Base-by-base conservation (phyloP, 2,888 invertebrate species). In the Drosophila rubida region DNA sequence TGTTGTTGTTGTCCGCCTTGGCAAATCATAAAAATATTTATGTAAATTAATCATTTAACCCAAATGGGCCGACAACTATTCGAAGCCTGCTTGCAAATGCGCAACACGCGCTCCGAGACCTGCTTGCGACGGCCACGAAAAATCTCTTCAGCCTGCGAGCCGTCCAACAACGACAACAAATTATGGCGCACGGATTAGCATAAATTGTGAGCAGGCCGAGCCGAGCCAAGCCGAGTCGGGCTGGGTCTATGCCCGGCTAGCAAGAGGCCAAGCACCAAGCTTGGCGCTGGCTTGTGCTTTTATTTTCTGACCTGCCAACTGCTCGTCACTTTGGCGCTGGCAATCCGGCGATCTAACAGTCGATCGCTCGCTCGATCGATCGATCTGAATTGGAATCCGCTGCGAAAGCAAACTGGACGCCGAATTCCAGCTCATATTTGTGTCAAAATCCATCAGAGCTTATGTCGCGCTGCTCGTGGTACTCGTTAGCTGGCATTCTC, bases 1-100 rank as follows among this genome's bases (percentile, higher is more conserved):
- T 60, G 39, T 50, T 69, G 63, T 54, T 66, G 39, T 35, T 62
- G 51, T 22, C 64, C 63, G 65, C 32, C 55, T 88, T 80, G 84
- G 80, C 81, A 85, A 85, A 85, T 85, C 84, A 85, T 88, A 85
- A 88, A 85, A 85, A 85, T 85, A 88, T 85, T 85, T 88, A 85
- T 85, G 84, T 88, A 88, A 85, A 85, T 85, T 87, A 84, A 87
- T 84, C 84, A 85, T 87, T 87, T 88, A 82, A 87, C 84, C 87
- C 84, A 80, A 88, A 88, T 84, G 75, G 85, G 84, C 78, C 75
- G 68, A 58, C 66, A 72, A 72, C 73, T 73, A 66, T 73, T 45
- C 66, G 66, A 54, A 67, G 78, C 60, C 85, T 87, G 87, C 68
- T 81, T 81, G 72, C 49, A 78, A 80, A 85, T 87, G 88, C 84